Conservation (phyloP, 2,888 invertebrate genomes). For the Pogonocherus hispidulus region DNA sequence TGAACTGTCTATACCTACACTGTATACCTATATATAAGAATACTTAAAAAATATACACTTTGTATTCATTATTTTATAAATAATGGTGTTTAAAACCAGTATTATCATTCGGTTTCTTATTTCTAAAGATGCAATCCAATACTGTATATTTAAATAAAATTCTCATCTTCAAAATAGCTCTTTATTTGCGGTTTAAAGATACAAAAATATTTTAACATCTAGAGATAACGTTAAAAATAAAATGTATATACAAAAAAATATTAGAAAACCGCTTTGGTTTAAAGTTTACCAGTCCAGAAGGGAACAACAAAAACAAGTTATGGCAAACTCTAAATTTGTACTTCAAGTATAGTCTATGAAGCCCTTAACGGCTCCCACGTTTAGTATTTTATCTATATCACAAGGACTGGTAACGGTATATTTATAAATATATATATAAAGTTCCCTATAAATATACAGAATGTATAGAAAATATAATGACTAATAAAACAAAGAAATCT, state of each 20-base stretch:
- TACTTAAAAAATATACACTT: too few relatives aligned
- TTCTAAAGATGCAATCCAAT: too few relatives aligned
- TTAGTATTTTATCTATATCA: conserved; percentile 25
- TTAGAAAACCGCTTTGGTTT: conserved; percentile 25
- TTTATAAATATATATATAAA: conserved; percentile 26
- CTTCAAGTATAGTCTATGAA: conserved; percentile 10
- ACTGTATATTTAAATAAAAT: too few relatives aligned
- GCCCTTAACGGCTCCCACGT: conserved; percentile 13
- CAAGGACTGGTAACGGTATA: conserved; percentile 24
- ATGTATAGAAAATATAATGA: conserved; percentile 13
- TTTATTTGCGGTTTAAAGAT: conserved; percentile 29
- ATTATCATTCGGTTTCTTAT: too few relatives aligned
- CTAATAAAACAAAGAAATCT: conserved; percentile 11
- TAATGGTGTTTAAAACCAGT: too few relatives aligned
- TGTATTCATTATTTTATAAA: too few relatives aligned
- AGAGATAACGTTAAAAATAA: conserved; percentile 25
- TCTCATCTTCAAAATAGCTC: conserved; percentile 1
- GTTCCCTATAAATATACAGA: conserved; percentile 5
- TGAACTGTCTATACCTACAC: too few relatives aligned
- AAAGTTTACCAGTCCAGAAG: conserved; percentile 22
- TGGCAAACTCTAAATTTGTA: conserved; percentile 33
- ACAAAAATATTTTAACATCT: conserved; percentile 27
- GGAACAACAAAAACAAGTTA: conserved; percentile 8
- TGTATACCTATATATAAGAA: too few relatives aligned
- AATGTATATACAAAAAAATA: conserved; percentile 5